These are phyloP conservation scores for Pelochelys cantorii DNA, from an alignment of 2,797 vertebrate genomes.

Conservation along the genomic window DNA sequence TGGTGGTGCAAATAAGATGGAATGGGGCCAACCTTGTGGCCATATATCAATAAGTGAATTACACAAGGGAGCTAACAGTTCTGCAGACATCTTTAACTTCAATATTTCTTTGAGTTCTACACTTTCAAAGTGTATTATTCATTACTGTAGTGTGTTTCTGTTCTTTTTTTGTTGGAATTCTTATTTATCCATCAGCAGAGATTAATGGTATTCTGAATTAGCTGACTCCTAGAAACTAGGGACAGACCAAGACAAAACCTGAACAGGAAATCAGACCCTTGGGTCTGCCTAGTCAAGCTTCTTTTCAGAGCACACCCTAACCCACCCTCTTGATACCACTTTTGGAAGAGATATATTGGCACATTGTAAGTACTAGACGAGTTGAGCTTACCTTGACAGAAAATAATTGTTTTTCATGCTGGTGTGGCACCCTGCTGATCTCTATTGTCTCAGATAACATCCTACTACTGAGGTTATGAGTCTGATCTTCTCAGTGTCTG, in stretches of 20 bases:
- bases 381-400: neutral
- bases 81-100: neutral
- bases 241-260: neutral
- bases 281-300: neutral
- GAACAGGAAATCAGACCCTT: neutral
- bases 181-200: neutral
- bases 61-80: neutral
- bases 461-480: neutral
- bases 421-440: neutral
- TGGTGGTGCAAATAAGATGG: neutral
- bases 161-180: neutral
- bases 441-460: neutral
- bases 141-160: neutral
- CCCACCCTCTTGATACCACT: fast-evolving
- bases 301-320: neutral
- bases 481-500: neutral
- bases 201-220: neutral
- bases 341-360: neutral
- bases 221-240: neutral
- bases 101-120: neutral
- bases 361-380: fast-evolving
- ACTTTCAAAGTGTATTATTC: neutral
- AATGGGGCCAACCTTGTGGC: neutral
- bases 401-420: neutral
- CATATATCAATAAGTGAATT: neutral